These are phyloP conservation scores for Schizothorax lantsangensis DNA, from an alignment of 2,797 vertebrate genomes.

Conservation along the genomic window DNA sequence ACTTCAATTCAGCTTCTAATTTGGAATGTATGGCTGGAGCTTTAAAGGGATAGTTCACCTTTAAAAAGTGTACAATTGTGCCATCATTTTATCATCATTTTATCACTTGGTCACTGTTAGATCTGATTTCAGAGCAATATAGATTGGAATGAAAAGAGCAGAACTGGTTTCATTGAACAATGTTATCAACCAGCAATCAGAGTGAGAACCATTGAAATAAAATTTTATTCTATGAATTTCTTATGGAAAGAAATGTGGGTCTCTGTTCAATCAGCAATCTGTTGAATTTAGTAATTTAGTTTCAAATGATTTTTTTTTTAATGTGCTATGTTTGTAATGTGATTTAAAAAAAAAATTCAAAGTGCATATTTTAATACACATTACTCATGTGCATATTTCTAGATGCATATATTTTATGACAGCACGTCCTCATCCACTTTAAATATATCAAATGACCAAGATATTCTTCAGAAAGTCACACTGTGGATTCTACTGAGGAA, in stretches of 20 bases:
- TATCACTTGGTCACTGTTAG: neutral
- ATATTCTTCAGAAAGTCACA: conserved; percentile 1
- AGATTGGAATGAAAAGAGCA: neutral
- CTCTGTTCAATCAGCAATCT: neutral
- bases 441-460: neutral
- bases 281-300: neutral
- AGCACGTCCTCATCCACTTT: neutral
- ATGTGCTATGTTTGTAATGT: neutral
- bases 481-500: neutral
- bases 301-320: neutral
- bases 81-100: neutral
- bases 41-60: neutral
- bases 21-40: too few species aligned
- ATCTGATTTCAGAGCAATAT: neutral
- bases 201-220: neutral
- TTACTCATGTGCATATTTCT: neutral
- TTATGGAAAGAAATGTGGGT: neutral
- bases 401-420: neutral
- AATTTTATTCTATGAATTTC: neutral
- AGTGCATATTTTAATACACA: neutral
- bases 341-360: too few species aligned
- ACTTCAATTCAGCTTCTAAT: neutral
- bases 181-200: neutral
- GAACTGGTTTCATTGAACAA: neutral
- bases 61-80: neutral